These are phyloP conservation scores for Macrotrachela quadricornifera DNA, from an alignment of 1,140 invertebrate species.

Conservation along the genomic window DNA sequence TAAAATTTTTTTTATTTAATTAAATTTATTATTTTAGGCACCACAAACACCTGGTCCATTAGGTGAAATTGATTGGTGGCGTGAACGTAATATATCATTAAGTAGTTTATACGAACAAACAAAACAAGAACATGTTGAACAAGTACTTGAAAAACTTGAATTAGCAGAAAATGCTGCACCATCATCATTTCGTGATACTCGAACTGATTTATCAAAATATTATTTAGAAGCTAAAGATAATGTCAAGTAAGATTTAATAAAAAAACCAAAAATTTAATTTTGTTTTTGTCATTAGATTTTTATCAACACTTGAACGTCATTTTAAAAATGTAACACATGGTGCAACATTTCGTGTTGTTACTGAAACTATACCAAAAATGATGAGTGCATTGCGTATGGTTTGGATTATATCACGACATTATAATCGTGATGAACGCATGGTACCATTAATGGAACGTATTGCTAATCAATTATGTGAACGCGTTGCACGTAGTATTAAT, in stretches of 20 bases:
- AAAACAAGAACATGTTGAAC: constrained; percentile 43
- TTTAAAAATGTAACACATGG: constrained; percentile 53
- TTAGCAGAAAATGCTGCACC: constrained; percentile 31
- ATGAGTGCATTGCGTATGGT: constrained; percentile 47
- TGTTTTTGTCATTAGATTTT: constrained; percentile 36
- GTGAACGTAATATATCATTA: constrained; percentile 47
- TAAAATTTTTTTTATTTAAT: too few relatives aligned
- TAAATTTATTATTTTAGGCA: constrained; percentile 14
- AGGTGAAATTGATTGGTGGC: constrained; percentile 60
- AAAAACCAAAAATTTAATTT: too few relatives aligned
- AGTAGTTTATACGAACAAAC: constrained; percentile 55
- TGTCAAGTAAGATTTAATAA: constrained; percentile 30
- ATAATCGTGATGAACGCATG: constrained; percentile 44
- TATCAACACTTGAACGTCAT: constrained; percentile 52
- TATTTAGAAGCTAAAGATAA: constrained; percentile 61
- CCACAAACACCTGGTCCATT: constrained; percentile 48
- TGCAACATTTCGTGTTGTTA: constrained; percentile 40
- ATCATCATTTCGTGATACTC: constrained; percentile 33
- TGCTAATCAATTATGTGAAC: constrained; percentile 51
- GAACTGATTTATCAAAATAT: constrained; percentile 41
- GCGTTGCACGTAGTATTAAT: constrained; percentile 47
- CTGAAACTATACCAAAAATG: constrained; percentile 47
- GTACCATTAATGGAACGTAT: constrained; percentile 55
- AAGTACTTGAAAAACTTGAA: constrained; percentile 39
- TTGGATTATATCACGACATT: constrained; percentile 32